phyloP scores from a whole-genome alignment of 2,113 vertebrate genomes.

The Tragelaphus buxtoni region DNA sequence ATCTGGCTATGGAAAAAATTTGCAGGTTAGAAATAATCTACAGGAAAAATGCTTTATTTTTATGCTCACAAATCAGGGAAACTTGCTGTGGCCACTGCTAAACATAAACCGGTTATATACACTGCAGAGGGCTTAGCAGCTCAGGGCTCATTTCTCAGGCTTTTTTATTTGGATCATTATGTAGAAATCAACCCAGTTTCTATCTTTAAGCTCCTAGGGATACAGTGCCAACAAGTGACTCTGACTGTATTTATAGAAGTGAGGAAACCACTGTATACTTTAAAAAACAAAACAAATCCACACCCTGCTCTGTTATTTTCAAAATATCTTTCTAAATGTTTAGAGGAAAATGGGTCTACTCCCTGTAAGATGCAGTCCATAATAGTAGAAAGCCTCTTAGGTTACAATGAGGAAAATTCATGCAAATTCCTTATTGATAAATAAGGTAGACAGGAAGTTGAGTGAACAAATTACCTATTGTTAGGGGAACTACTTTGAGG shows the following conservation, averaged over 20 bases:
- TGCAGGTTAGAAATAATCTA: slow-evolving; percentile 18
- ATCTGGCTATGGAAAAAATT: background rate
- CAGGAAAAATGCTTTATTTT: slow-evolving; percentile 41
- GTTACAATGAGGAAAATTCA: background rate
- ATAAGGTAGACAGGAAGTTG: background rate
- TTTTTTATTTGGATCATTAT: slow-evolving; percentile 35
- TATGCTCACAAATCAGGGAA: slow-evolving; percentile 6
- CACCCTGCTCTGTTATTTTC: background rate
- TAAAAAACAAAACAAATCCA: slow-evolving; percentile 30
- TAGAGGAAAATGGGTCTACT: background rate
- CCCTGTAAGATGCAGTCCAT: background rate
- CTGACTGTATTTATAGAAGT: background rate
- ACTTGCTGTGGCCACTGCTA: background rate
- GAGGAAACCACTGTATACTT: background rate
- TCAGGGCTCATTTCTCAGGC: background rate
- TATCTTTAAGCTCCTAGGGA: background rate
- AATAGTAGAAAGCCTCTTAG: background rate
- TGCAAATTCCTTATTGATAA: background rate
- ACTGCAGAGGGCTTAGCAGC: background rate
- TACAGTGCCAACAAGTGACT: slow-evolving; percentile 20
- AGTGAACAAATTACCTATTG: background rate
- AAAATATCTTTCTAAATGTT: background rate
- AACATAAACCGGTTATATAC: background rate
- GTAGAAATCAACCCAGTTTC: background rate
- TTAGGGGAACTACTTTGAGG: background rate